Base-by-base conservation (phyloP, 2,797 vertebrate species). In the Acanthis flammea region DNA sequence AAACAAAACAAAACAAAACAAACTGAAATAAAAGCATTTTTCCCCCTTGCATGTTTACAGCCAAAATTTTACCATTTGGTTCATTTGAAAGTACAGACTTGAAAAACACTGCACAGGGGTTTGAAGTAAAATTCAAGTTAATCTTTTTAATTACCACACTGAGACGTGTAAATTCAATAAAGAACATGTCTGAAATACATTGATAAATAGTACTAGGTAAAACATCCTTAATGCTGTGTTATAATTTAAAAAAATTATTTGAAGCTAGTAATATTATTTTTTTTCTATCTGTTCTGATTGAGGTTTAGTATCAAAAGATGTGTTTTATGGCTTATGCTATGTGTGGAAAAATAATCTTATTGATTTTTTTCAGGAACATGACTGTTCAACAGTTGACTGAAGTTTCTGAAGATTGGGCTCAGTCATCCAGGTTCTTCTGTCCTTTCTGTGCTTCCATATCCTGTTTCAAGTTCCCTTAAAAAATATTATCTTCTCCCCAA, bases 401-500 rank as follows among this genome's bases (percentile, higher is more conserved):
- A 44, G 4, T 83, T 92, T 67, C 41, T 1, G 0, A 33, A 23
- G 8, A 58, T 44, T 12, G 44, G 6, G 3, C 1, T 76, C 41
- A 47, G 31, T 55, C 41, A 33, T 7, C 2, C 19, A 42, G 6
- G 11, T 50, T 51, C 8, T 73, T 82, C 15, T 30, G 12, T 10
- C n/a, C 4, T 47, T 77, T 54, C 44, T 44, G 18, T 33, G 7
- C 6, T 62, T 44, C n/a, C 11, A 51, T 17, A 27, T n/a, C 13
- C 7, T 66, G 22, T 57, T 57, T 68, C 23, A 73, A 68, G 13
- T 53, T 65, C 22, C 6, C 19, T 50, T 41, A 33, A 61, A 65
- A 79, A 37, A 6, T n/a, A 14, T 31, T 6, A 11, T 41, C 4
- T n/a, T 23, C 8, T 23, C 7, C 11, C 2, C 5, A 6, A 1